Conservation (phyloP, 2,888 invertebrate species). For the Priocnemis perturbator region DNA sequence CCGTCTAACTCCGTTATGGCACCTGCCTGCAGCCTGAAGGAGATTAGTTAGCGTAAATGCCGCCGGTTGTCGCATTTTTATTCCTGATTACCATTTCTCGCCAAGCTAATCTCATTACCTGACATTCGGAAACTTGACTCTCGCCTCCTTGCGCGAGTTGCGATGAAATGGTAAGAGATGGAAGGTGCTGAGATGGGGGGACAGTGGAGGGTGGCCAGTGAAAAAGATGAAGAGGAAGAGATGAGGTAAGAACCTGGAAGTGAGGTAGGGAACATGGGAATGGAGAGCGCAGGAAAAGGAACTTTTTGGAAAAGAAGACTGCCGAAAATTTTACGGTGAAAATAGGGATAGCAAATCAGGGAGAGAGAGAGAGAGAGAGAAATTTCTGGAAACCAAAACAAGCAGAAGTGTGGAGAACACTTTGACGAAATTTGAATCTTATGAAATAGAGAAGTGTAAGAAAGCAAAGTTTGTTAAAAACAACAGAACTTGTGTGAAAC, state of each 20-base stretch:
- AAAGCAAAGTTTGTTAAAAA: no score
- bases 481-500: no score
- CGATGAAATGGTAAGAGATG: neutral
- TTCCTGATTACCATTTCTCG: slow-evolving; percentile 71
- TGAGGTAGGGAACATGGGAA: neutral
- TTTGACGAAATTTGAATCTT: no score
- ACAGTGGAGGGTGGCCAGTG: slow-evolving; percentile 21
- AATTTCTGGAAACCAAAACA: no score
- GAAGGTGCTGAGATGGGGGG: slow-evolving; percentile 23
- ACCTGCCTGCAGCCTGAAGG: slow-evolving; percentile 61
- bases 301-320: neutral
- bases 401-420: no score
- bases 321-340: no score
- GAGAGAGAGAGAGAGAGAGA: no score
- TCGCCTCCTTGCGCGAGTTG: slow-evolving; percentile 10
- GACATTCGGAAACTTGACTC: slow-evolving; percentile 59
- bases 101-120: slow-evolving; percentile 63
- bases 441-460: no score
- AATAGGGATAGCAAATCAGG: no score
- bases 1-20: slow-evolving; percentile 61
- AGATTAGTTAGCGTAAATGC: slow-evolving; percentile 73
- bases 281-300: neutral
- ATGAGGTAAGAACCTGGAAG: neutral
- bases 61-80: slow-evolving; percentile 70
- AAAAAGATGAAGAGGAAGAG: slow-evolving; percentile 17